phyloP scores from a whole-genome alignment of 2,888 invertebrate species.

The Tanytarsus gracilentus region DNA sequence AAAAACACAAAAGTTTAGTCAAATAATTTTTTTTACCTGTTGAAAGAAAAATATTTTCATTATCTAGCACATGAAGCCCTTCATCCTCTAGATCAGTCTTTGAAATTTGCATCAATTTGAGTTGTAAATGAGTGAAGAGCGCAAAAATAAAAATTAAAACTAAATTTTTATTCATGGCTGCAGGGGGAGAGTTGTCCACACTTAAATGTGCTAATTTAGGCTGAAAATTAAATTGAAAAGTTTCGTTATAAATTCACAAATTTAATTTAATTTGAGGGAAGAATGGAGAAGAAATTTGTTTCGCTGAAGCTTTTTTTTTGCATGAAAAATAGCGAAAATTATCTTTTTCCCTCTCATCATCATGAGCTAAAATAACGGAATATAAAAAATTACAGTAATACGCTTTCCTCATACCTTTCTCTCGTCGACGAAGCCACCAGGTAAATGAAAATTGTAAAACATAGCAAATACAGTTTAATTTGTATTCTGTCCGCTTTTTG shows the following conservation, averaged over 20 bases:
- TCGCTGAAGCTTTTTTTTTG: too few relatives aligned
- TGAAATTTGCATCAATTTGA: background rate
- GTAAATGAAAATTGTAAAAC: slow-evolving; percentile 16
- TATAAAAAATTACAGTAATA: background rate
- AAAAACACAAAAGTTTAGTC: background rate
- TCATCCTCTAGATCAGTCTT: background rate
- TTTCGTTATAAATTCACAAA: too few relatives aligned
- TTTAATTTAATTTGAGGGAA: too few relatives aligned
- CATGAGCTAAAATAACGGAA: too few relatives aligned
- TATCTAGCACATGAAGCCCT: background rate
- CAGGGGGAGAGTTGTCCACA: too few relatives aligned
- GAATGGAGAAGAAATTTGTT: too few relatives aligned
- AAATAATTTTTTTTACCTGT: background rate
- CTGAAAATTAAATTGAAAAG: too few relatives aligned
- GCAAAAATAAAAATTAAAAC: background rate
- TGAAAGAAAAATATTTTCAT: background rate
- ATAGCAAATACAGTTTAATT: slow-evolving; percentile 21
- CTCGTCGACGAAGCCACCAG: slow-evolving; percentile 14
- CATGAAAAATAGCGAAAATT: too few relatives aligned
- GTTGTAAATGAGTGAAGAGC: background rate
- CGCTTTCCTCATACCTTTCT: background rate
- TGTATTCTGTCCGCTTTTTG: slow-evolving; percentile 16
- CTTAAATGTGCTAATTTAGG: too few relatives aligned
- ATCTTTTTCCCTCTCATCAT: too few relatives aligned
- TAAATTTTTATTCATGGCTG: too few relatives aligned